These are phyloP conservation scores for Biston betularia DNA, from an alignment of 2,888 invertebrate genomes.

Conservation along the genomic window DNA sequence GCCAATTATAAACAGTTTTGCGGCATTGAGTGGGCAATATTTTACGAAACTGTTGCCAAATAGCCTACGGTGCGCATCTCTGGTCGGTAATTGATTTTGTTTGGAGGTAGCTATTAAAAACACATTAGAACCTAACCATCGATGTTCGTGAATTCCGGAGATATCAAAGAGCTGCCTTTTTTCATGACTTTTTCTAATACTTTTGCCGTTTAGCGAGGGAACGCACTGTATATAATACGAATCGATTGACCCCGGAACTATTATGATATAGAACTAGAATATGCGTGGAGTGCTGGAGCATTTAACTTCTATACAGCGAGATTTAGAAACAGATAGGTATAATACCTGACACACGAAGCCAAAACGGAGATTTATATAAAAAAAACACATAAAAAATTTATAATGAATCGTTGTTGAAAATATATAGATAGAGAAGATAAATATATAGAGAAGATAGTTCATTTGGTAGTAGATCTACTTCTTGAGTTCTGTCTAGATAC, in stretches of 20 bases:
- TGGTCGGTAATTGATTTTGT: conserved; percentile 55
- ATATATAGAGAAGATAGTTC: too few relatives aligned
- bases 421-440: too few relatives aligned
- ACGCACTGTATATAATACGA: conserved; percentile 33
- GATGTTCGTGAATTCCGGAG: conserved; percentile 43
- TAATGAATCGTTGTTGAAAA: too few relatives aligned
- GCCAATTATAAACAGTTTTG: conserved; percentile 54
- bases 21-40: conserved; percentile 35
- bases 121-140: conserved; percentile 55
- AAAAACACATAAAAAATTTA: too few relatives aligned
- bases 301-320: too few relatives aligned
- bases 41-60: conserved; percentile 50
- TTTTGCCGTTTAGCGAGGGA: conserved; percentile 31
- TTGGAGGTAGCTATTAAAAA: conserved; percentile 58
- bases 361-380: too few relatives aligned
- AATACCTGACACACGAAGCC: too few relatives aligned
- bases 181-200: conserved; percentile 27
- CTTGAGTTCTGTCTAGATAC: too few relatives aligned
- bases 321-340: too few relatives aligned
- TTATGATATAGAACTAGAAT: conserved; percentile 18
- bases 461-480: too few relatives aligned
- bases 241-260: conserved; percentile 41
- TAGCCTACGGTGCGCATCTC: conserved; percentile 45
- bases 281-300: neutral
- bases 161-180: conserved; percentile 34